Evolutionary conservation across 1,140 invertebrate species (phyloP).

Genomic region (Oedothorax gibbosus): DNA sequence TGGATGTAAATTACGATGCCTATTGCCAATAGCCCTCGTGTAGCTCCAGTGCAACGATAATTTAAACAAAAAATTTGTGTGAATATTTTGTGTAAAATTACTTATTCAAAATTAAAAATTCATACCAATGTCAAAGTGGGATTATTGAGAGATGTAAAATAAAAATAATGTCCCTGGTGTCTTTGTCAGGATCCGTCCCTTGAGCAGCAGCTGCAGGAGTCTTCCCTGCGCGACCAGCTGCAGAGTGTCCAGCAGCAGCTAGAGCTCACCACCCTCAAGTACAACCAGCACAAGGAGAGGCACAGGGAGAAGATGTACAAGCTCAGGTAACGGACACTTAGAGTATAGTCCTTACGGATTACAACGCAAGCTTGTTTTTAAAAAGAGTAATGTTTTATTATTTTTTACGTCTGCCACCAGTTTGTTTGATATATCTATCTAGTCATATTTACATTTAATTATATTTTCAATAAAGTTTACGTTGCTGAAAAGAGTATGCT

Average conservation of each 20-base stretch:
- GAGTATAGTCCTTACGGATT: no score
- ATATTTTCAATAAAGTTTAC: no score
- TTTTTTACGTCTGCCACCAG: not conserved
- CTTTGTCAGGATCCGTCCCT: slow-evolving; percentile 22
- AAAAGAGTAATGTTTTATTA: not conserved
- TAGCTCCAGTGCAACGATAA: no score
- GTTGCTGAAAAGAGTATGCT: no score
- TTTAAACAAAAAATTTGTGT: no score
- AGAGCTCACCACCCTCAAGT: slow-evolving; percentile 44
- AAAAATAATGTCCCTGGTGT: not conserved
- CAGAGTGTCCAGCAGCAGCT: slow-evolving; percentile 50
- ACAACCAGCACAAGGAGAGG: slow-evolving; percentile 51
- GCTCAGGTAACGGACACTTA: slow-evolving; percentile 19
- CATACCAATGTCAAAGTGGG: not conserved
- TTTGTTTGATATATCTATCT: no score
- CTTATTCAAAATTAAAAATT: no score
- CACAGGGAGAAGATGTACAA: slow-evolving; percentile 54
- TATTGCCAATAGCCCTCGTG: no score
- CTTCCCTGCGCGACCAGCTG: slow-evolving; percentile 40
- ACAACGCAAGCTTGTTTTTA: not conserved
- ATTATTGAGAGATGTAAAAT: not conserved
- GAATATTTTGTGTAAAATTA: no score
- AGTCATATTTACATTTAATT: no score
- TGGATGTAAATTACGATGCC: no score
- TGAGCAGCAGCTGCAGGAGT: slow-evolving; percentile 44